A percentile compares a stretch with the other conserved stretches of the same genome.
Evolutionary conservation across 2,888 invertebrate species (phyloP).

Genomic region (Caradrina clavipalpis): DNA sequence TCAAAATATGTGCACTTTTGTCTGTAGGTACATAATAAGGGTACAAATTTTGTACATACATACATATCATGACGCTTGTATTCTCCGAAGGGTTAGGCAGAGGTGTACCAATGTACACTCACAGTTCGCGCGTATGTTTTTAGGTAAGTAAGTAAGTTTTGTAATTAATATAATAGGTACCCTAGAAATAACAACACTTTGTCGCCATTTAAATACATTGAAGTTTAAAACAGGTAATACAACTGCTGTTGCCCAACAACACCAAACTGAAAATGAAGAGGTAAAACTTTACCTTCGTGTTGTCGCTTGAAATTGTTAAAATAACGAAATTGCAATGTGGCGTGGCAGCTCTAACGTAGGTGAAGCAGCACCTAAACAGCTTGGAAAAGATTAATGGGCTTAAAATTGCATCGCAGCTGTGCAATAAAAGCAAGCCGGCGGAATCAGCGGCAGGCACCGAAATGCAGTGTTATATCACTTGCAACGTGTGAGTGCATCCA

Average conservation of each 20-base stretch:
- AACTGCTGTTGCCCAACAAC: slow-evolving; percentile 18
- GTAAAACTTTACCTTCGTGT: slow-evolving; percentile 39
- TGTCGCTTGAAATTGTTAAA: slow-evolving; percentile 52
- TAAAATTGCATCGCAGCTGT: slow-evolving; percentile 87
- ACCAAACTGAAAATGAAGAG: slow-evolving; percentile 54
- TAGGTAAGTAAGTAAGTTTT: no score
- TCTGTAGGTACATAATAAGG: slow-evolving; percentile 3
- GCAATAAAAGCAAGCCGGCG: slow-evolving; percentile 84
- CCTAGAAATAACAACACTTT: slow-evolving; percentile 2
- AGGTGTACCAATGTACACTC: no score
- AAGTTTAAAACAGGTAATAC: slow-evolving; percentile 13
- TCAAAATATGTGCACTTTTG: slow-evolving; percentile 4
- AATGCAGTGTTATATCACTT: slow-evolving; percentile 83
- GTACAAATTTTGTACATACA: no score
- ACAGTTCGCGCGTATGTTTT: no score
- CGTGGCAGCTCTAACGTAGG: slow-evolving; percentile 62
- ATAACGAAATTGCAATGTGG: slow-evolving; percentile 63
- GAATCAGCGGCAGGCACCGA: slow-evolving; percentile 72
- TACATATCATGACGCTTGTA: no score
- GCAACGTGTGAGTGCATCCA: slow-evolving; percentile 71
- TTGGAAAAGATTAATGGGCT: slow-evolving; percentile 87
- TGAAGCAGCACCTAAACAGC: slow-evolving; percentile 79
- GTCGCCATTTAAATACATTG: slow-evolving; percentile 28
- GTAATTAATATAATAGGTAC: slow-evolving; percentile 7
- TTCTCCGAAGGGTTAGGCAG: no score